phyloP scores from a whole-genome alignment of 2,888 invertebrate genomes.

The Tetranychus truncatus region DNA sequence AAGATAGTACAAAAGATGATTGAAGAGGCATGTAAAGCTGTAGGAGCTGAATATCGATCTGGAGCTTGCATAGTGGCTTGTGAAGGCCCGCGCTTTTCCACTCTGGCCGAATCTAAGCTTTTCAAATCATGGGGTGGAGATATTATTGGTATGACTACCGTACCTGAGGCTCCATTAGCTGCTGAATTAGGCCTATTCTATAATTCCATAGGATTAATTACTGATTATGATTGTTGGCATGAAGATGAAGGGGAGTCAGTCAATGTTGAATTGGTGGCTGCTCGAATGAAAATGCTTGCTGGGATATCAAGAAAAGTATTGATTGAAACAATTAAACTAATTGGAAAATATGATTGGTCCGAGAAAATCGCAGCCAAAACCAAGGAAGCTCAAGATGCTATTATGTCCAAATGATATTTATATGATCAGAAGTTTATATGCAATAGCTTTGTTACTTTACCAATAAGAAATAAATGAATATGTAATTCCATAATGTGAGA shows the following conservation, averaged over 20 bases:
- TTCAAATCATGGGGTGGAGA: conserved; percentile 71
- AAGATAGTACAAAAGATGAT: conserved; percentile 38
- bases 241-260: conserved; percentile 45
- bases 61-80: conserved; percentile 57
- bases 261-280: conserved; percentile 49
- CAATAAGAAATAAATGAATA: too few relatives aligned
- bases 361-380: neutral
- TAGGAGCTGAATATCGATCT: conserved; percentile 42
- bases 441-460: too few relatives aligned
- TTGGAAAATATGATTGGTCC: conserved; percentile 51
- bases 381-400: neutral
- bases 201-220: conserved; percentile 76
- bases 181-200: conserved; percentile 76
- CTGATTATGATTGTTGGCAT: conserved; percentile 95
- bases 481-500: too few relatives aligned
- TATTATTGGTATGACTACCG: conserved; percentile 88
- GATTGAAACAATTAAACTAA: conserved; percentile 47
- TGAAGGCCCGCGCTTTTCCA: conserved; percentile 80
- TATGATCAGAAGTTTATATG: too few relatives aligned
- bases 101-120: conserved; percentile 73
- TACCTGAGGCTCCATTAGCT: conserved; percentile 78
- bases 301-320: conserved; percentile 61
- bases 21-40: conserved; percentile 43
- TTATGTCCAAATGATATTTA: neutral
- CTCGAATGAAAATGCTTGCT: conserved; percentile 44